Conservation (phyloP, 2,797 vertebrate genomes). For the Xerus rutilus region DNA sequence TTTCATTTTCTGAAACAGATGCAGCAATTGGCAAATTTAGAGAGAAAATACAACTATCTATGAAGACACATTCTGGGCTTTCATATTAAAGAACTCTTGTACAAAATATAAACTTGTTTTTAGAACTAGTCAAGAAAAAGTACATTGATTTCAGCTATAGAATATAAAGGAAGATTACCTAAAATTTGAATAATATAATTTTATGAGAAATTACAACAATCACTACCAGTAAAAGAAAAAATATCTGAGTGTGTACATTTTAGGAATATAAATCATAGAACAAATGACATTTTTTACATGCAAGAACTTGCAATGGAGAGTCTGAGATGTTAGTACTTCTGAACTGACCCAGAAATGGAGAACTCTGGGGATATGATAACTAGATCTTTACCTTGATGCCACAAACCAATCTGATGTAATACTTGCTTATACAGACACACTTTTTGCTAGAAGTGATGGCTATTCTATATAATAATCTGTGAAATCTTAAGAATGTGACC, state of each 20-base stretch:
- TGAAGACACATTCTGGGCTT: slow-evolving; percentile 26
- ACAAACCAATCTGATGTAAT: not conserved
- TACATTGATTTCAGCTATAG: slow-evolving; percentile 25
- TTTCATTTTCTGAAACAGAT: slow-evolving; percentile 67
- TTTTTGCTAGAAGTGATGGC: not conserved
- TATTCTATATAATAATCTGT: not conserved
- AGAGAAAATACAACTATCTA: slow-evolving; percentile 46
- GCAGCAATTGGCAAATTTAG: slow-evolving; percentile 49
- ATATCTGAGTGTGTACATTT: not conserved
- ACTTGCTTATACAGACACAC: not conserved
- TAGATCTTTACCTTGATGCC: not conserved
- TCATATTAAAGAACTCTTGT: slow-evolving; percentile 34
- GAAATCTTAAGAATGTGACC: not conserved
- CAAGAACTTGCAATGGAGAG: not conserved
- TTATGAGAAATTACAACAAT: slow-evolving; percentile 51
- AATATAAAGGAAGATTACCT: slow-evolving; percentile 43
- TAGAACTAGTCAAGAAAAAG: slow-evolving; percentile 40
- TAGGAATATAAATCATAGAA: slow-evolving; percentile 30
- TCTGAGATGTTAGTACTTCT: not conserved
- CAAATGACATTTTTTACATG: not conserved
- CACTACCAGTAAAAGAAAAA: slow-evolving; percentile 35
- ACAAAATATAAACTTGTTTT: slow-evolving; percentile 52
- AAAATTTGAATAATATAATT: slow-evolving; percentile 38
- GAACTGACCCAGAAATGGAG: not conserved
- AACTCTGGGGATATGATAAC: not conserved